phyloP scores from a whole-genome alignment of 2,888 invertebrate genomes.

The Drosophila melanocephala region DNA sequence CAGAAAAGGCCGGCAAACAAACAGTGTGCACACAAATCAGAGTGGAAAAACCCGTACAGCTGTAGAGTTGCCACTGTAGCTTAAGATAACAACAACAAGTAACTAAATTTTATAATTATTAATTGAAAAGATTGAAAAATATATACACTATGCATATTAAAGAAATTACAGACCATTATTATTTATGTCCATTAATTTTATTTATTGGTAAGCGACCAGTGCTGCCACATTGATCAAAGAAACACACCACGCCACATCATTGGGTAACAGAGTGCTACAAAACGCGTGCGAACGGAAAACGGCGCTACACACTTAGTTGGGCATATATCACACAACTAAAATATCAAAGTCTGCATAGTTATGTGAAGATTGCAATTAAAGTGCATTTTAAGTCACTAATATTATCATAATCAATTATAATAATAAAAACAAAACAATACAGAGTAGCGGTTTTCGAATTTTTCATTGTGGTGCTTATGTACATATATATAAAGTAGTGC shows the following conservation, averaged over 20 bases:
- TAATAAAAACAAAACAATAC: background rate
- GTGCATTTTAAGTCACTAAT: background rate
- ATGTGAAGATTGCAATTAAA: background rate
- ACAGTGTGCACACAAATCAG: slow-evolving; percentile 50
- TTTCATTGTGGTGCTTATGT: background rate
- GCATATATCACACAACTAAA: slow-evolving; percentile 28
- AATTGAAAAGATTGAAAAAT: background rate
- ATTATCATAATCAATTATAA: background rate
- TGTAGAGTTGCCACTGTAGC: slow-evolving; percentile 34
- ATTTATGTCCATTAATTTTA: background rate
- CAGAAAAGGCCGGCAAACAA: slow-evolving; percentile 40
- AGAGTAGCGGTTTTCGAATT: background rate
- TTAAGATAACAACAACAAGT: background rate
- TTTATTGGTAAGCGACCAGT: slow-evolving; percentile 27
- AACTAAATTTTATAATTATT: background rate
- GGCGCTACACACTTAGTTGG: slow-evolving; percentile 48
- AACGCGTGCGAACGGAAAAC: slow-evolving; percentile 67
- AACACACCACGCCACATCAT: slow-evolving; percentile 58
- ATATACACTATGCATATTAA: background rate
- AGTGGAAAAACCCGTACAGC: background rate
- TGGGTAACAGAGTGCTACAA: slow-evolving; percentile 65
- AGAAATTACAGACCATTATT: background rate
- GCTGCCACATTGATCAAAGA: slow-evolving; percentile 52
- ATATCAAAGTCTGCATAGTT: slow-evolving; percentile 3
- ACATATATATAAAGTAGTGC: slow-evolving; percentile 16